phyloP scores from a whole-genome alignment of 2,888 invertebrate genomes.

The Limnephilus rhombicus region DNA sequence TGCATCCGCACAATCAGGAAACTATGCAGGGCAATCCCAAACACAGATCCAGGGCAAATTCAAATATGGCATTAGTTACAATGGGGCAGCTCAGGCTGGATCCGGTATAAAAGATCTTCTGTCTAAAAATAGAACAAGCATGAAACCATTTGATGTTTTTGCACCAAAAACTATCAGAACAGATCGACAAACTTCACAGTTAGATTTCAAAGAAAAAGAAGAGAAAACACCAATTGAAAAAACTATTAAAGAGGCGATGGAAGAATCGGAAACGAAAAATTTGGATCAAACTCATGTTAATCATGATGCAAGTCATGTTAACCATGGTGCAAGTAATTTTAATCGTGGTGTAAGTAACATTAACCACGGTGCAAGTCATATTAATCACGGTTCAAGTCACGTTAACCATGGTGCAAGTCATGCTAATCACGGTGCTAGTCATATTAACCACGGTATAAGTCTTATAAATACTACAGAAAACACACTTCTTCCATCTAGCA shows the following conservation, averaged over 20 bases:
- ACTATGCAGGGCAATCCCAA: slow-evolving; percentile 87
- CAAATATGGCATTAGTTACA: slow-evolving; percentile 86
- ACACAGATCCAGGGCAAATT: slow-evolving; percentile 90
- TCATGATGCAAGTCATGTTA: slow-evolving; percentile 67
- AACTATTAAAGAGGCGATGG: slow-evolving; percentile 68
- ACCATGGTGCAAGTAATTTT: slow-evolving; percentile 65
- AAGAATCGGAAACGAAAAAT: slow-evolving; percentile 69
- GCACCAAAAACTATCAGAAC: slow-evolving; percentile 53
- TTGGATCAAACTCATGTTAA: slow-evolving; percentile 71
- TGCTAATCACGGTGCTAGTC: slow-evolving; percentile 69
- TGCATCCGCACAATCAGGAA: slow-evolving; percentile 87
- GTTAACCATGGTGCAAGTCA: slow-evolving; percentile 67
- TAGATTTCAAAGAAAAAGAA: slow-evolving; percentile 10
- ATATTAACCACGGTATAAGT: slow-evolving; percentile 66
- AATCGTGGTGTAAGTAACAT: neutral
- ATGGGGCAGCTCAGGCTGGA: slow-evolving; percentile 90
- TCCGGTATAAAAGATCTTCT: slow-evolving; percentile 82
- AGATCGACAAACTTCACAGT: slow-evolving; percentile 57
- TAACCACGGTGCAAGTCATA: slow-evolving; percentile 67
- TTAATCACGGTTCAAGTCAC: slow-evolving; percentile 66
- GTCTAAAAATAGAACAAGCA: slow-evolving; percentile 68
- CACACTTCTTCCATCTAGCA: slow-evolving; percentile 8
- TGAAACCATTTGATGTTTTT: slow-evolving; percentile 66
- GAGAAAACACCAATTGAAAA: slow-evolving; percentile 56
- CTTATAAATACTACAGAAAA: slow-evolving; percentile 27